A percentile compares a stretch with the other conserved stretches of the same genome.
Conservation (phyloP, 2,888 invertebrate genomes). For the Rotaria sp. region DNA sequence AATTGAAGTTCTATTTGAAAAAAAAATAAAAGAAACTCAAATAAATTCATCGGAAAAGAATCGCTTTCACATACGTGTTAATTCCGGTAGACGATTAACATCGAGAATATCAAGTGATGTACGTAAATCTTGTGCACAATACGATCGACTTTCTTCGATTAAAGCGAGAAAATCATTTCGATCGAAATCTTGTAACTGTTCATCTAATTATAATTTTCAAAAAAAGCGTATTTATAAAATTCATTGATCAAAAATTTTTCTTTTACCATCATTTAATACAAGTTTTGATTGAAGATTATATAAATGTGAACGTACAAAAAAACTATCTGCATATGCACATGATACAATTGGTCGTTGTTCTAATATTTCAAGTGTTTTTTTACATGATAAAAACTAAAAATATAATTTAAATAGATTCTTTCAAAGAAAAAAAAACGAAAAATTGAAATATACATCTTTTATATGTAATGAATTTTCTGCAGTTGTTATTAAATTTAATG, state of each 20-base stretch:
- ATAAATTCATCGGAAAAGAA: not conserved
- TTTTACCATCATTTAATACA: not conserved
- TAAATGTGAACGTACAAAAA: conserved; percentile 12
- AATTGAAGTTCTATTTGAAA: not conserved
- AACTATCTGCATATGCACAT: conserved; percentile 22
- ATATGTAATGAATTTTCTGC: not conserved
- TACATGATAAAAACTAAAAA: not conserved
- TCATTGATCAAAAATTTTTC: not conserved
- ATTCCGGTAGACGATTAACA: conserved; percentile 7
- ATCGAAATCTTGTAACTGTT: not conserved
- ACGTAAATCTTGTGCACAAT: conserved; percentile 23
- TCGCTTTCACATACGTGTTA: not conserved
- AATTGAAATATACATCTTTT: not conserved
- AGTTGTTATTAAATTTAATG: not conserved
- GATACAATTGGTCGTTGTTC: conserved; percentile 17
- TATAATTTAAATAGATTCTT: too few species aligned
- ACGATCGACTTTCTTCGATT: conserved; percentile 20
- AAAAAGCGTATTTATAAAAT: not conserved
- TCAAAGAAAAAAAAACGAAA: too few species aligned
- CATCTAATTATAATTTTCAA: not conserved
- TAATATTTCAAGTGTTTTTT: not conserved
- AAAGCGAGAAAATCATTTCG: conserved; percentile 19
- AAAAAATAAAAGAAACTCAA: not conserved
- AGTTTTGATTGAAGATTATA: conserved; percentile 25
- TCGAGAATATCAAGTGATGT: conserved; percentile 6